A percentile compares a stretch with the other conserved stretches of the same genome.
Conservation (phyloP, 2,888 invertebrate genomes). For the Diploptera punctata region DNA sequence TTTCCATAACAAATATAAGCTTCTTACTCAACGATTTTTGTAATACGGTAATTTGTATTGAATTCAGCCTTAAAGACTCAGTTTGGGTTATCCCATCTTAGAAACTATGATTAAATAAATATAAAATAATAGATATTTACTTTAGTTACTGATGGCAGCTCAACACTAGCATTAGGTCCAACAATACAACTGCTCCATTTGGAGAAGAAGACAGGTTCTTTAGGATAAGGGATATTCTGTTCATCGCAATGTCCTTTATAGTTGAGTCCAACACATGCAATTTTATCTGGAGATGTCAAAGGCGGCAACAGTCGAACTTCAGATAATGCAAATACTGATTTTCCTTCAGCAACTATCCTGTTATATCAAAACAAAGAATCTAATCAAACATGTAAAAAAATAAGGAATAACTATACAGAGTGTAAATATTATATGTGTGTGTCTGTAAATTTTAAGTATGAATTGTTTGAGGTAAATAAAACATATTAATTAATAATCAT, state of each 20-base stretch:
- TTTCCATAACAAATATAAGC: no score
- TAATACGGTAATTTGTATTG: no score
- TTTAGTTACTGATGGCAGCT: conserved; percentile 65
- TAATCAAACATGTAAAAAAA: no score
- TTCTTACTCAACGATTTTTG: no score
- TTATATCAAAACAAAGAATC: no score
- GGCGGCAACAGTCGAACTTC: conserved; percentile 73
- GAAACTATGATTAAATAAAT: neutral
- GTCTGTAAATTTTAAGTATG: no score
- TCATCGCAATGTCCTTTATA: conserved; percentile 87
- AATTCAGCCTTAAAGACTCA: neutral
- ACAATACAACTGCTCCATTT: conserved; percentile 83
- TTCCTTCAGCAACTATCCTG: conserved; percentile 62
- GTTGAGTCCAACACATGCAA: conserved; percentile 85
- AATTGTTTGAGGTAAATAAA: no score
- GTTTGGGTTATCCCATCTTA: neutral
- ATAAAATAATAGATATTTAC: conserved; percentile 55
- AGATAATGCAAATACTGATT: conserved; percentile 60
- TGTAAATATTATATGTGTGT: no score
- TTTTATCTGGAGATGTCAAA: conserved; percentile 80
- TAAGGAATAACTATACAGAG: no score
- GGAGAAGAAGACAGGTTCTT: conserved; percentile 85
- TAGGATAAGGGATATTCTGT: conserved; percentile 73
- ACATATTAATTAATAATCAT: no score
- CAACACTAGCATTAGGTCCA: conserved; percentile 74